Percentiles rank a stretch among this genome's conserved stretches.
Evolutionary conservation across 2,888 invertebrate species (phyloP).

Genomic region (Ophion slaviceki): DNA sequence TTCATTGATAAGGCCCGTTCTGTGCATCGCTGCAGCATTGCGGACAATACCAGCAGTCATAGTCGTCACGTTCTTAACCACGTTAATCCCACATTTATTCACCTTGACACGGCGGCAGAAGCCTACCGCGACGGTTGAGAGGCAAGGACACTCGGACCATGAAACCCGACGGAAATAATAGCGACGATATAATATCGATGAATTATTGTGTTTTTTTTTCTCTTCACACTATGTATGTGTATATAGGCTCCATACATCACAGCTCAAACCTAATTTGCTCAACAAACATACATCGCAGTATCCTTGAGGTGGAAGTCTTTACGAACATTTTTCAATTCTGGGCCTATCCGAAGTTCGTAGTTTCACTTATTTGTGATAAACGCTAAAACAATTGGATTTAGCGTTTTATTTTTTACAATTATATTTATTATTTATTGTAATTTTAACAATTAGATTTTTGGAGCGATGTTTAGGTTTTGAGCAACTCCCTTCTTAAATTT

Average conservation of each 20-base stretch:
- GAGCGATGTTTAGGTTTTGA: too few species aligned
- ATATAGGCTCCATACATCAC: background rate
- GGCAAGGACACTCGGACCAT: constrained; percentile 73
- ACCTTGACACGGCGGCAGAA: constrained; percentile 75
- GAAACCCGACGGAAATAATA: constrained; percentile 54
- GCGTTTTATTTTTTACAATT: too few species aligned
- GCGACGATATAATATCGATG: constrained; percentile 43
- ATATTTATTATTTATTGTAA: too few species aligned
- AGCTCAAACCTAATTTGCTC: background rate
- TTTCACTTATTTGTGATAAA: background rate
- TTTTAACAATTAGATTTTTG: too few species aligned
- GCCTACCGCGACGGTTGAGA: constrained; percentile 72
- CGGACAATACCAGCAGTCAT: constrained; percentile 28
- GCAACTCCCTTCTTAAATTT: too few species aligned
- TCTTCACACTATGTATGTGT: background rate
- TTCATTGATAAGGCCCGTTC: constrained; percentile 27
- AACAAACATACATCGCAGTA: background rate
- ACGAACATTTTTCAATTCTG: background rate
- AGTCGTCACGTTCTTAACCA: constrained; percentile 52
- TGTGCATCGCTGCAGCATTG: constrained; percentile 18
- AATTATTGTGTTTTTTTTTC: constrained; percentile 36
- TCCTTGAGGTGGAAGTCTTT: background rate
- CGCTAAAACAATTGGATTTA: background rate
- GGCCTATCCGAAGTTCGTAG: background rate
- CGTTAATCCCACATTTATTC: constrained; percentile 62